These are phyloP conservation scores for Protobothrops flavoviridis DNA, from an alignment of 2,113 vertebrate species.

Conservation along the genomic window DNA sequence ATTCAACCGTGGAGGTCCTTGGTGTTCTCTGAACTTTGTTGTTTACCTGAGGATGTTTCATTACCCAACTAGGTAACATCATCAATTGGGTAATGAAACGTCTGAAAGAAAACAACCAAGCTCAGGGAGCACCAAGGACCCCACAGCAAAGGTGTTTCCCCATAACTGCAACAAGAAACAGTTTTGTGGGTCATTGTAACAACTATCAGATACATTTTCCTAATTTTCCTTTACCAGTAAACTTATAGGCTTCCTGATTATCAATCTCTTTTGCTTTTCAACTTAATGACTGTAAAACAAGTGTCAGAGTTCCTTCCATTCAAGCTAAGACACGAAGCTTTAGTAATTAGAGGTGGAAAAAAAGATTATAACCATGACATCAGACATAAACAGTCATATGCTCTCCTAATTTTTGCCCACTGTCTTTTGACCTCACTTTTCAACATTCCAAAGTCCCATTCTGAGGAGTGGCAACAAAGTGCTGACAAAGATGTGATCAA, in stretches of 20 bases:
- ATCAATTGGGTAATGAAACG: neutral
- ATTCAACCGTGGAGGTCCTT: neutral
- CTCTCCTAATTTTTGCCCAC: neutral
- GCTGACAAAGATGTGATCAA: neutral
- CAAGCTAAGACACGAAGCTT: neutral
- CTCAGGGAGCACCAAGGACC: neutral
- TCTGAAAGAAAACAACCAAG: neutral
- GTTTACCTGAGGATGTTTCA: neutral
- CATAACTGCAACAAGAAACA: neutral
- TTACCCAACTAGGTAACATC: neutral
- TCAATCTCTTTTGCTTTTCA: neutral
- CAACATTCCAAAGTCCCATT: neutral
- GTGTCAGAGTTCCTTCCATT: neutral
- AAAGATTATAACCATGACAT: neutral
- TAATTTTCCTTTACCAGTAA: neutral
- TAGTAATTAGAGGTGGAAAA: neutral
- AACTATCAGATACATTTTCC: neutral
- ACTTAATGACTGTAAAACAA: neutral
- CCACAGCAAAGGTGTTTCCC: neutral
- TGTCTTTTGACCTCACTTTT: slow-evolving; percentile 1
- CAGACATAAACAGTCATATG: neutral
- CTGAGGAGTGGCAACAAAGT: accelerated
- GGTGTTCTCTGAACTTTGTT: neutral
- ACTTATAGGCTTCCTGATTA: no score
- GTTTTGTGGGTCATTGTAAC: neutral